These are phyloP conservation scores for Gastrophryne carolinensis DNA, from an alignment of 2,797 vertebrate genomes.

Conservation along the genomic window DNA sequence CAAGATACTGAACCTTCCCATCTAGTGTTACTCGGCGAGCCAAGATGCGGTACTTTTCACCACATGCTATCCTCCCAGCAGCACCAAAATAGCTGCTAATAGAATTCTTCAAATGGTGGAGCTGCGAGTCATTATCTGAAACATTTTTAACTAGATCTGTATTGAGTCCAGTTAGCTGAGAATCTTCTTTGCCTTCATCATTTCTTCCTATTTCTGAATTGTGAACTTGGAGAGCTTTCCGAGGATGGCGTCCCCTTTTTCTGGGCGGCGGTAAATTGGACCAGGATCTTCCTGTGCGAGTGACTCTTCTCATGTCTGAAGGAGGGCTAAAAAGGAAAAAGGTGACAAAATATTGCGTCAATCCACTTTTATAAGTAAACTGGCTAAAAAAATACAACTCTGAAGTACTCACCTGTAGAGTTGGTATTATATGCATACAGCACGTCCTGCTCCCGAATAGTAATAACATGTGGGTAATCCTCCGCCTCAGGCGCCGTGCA, in stretches of 20 bases:
- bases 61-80: constrained; percentile 93
- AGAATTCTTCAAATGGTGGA: constrained; percentile 94
- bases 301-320: constrained; percentile 84
- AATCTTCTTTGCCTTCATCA: constrained; percentile 76
- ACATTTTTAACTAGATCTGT: constrained; percentile 90
- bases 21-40: constrained; percentile 92
- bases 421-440: no score
- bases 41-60: constrained; percentile 93
- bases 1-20: constrained; percentile 97
- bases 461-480: no score
- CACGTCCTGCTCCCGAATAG: no score
- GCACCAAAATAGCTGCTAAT: constrained; percentile 97
- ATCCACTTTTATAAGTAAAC: no score
- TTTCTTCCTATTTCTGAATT: constrained; percentile 83
- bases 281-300: constrained; percentile 79
- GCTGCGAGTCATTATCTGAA: constrained; percentile 87
- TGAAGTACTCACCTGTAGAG: no score
- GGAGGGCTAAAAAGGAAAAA: constrained; percentile 65
- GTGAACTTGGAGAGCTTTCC: constrained; percentile 83
- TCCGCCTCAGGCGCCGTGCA: no score
- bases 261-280: constrained; percentile 84
- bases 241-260: constrained; percentile 86
- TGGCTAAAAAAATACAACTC: no score
- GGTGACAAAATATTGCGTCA: background rate
- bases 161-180: constrained; percentile 82